Evolutionary conservation across 1,140 invertebrate genomes (phyloP).

Genomic region (Pogonus chalceus): DNA sequence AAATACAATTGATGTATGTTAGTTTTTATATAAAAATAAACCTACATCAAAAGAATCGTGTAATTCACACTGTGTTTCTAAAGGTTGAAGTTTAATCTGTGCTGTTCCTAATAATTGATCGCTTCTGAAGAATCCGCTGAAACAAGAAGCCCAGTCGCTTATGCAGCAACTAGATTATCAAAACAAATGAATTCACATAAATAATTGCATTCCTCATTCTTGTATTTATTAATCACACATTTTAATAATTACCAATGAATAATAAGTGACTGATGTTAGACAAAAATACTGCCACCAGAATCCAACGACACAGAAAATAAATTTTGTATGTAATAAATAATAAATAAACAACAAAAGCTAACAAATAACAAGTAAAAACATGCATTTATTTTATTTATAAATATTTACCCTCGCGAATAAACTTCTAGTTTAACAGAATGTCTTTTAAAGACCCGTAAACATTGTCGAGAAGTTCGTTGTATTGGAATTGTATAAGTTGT

Average conservation of each 20-base stretch:
- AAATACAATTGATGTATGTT: too few species aligned
- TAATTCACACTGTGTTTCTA: slow-evolving; percentile 77
- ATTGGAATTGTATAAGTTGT: slow-evolving; percentile 68
- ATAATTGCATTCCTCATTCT: too few species aligned
- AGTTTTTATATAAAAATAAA: too few species aligned
- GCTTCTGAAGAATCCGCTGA: slow-evolving; percentile 79
- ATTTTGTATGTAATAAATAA: too few species aligned
- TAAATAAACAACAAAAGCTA: slow-evolving; percentile 14
- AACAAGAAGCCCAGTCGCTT: slow-evolving; percentile 45
- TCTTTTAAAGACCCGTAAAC: slow-evolving; percentile 77
- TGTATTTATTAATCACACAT: too few species aligned
- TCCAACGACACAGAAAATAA: too few species aligned
- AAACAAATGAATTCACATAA: too few species aligned
- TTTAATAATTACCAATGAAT: too few species aligned
- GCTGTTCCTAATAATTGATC: slow-evolving; percentile 80
- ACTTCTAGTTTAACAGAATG: slow-evolving; percentile 84
- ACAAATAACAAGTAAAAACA: slow-evolving; percentile 1
- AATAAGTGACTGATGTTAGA: too few species aligned
- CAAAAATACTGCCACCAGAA: too few species aligned
- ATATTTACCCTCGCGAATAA: slow-evolving; percentile 87
- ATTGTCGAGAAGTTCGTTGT: slow-evolving; percentile 64
- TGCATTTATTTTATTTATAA: too few species aligned
- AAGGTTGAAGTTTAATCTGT: slow-evolving; percentile 68
- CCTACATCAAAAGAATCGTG: slow-evolving; percentile 89
- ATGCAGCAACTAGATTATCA: slow-evolving; percentile 30